These are phyloP conservation scores for Meriones unguiculatus DNA, from an alignment of 2,113 vertebrate genomes.

Conservation along the genomic window DNA sequence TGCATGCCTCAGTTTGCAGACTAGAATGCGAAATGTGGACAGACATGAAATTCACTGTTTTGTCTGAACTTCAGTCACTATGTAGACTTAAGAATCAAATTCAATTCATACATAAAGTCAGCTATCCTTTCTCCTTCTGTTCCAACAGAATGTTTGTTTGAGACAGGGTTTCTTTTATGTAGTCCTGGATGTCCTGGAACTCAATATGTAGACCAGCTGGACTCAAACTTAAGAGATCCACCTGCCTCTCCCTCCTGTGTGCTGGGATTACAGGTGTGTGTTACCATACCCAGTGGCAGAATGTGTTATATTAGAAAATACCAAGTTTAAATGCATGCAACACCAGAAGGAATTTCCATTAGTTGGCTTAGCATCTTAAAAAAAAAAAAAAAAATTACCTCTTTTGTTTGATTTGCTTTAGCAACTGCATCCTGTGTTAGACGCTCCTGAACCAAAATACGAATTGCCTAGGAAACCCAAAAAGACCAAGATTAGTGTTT, in stretches of 20 bases:
- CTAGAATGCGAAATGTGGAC: neutral
- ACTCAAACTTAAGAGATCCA: neutral
- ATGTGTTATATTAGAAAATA: neutral
- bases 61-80: neutral
- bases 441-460: conserved; percentile 97
- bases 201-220: neutral
- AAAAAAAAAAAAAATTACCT: conserved; percentile 88
- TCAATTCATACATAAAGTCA: neutral
- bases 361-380: neutral
- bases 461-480: conserved; percentile 91
- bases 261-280: neutral
- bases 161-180: neutral
- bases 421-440: conserved; percentile 95
- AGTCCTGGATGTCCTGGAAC: neutral
- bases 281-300: neutral
- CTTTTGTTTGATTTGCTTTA: conserved; percentile 94
- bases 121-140: conserved; percentile 7
- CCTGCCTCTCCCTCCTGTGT: neutral
- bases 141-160: neutral
- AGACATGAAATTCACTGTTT: neutral
- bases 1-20: neutral
- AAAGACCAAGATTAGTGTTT: conserved; percentile 55
- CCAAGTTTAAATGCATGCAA: conserved; percentile 21
- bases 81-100: conserved; percentile 26
- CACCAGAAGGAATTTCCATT: neutral